Conservation (phyloP, 2,113 vertebrate genomes). For the Gavialis gangeticus region DNA sequence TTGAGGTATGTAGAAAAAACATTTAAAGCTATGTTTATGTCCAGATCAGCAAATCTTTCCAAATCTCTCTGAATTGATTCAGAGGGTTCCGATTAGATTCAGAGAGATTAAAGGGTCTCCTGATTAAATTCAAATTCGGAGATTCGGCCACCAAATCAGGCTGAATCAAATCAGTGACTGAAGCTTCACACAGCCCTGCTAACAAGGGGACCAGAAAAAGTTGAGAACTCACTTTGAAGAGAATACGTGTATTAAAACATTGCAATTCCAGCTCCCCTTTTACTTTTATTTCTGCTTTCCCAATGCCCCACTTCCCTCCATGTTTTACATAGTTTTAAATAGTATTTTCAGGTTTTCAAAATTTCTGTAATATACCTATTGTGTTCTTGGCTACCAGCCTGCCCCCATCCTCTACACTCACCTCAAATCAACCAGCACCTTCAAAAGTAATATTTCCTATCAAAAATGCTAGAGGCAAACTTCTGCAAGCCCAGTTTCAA, state of each 20-base stretch:
- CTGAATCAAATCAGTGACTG: too few species aligned
- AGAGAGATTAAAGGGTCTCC: too few species aligned
- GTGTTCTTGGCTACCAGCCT: neutral
- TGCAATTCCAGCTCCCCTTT: neutral
- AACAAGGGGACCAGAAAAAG: too few species aligned
- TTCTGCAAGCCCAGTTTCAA: constrained; percentile 1
- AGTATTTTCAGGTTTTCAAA: neutral
- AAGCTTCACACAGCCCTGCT: too few species aligned
- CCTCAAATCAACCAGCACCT: neutral
- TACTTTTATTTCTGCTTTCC: neutral
- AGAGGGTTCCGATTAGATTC: too few species aligned
- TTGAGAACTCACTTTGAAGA: neutral
- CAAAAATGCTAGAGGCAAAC: constrained; percentile 46
- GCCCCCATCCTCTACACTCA: neutral
- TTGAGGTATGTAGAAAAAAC: too few species aligned
- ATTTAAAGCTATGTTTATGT: too few species aligned
- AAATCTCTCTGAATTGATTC: too few species aligned
- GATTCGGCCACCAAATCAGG: too few species aligned
- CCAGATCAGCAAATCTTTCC: too few species aligned
- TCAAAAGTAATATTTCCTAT: constrained; percentile 29
- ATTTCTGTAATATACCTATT: neutral
- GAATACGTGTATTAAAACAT: neutral
- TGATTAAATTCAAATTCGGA: too few species aligned
- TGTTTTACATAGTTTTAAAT: neutral
- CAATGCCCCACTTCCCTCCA: neutral